Percentiles rank a stretch among this genome's conserved stretches.
phyloP scores from a whole-genome alignment of 1,140 invertebrate species.

The Pseudoatta argentina region DNA sequence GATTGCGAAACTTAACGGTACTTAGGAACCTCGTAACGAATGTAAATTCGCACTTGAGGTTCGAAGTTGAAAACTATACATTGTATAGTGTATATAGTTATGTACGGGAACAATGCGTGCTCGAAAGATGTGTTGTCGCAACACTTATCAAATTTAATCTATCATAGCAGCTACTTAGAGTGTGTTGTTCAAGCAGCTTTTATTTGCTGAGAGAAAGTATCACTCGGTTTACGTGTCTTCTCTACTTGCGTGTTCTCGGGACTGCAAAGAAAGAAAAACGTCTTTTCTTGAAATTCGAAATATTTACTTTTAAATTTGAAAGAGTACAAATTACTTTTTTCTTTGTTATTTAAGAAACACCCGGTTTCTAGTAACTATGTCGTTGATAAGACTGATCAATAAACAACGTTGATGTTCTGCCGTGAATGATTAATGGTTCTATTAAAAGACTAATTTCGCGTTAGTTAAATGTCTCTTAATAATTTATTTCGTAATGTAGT shows the following conservation, averaged over 20 bases:
- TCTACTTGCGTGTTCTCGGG: not conserved
- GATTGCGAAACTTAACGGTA: not conserved
- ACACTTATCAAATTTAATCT: conserved; percentile 45
- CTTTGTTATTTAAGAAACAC: not conserved
- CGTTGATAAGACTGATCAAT: not conserved
- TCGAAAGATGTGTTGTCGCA: conserved; percentile 11
- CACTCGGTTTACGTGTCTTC: no score
- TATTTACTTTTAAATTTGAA: not conserved
- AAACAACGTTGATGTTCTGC: not conserved
- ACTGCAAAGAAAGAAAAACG: not conserved
- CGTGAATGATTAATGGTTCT: not conserved
- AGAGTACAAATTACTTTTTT: not conserved
- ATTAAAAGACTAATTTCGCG: not conserved
- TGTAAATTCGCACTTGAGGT: conserved; percentile 39
- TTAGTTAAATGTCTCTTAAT: not conserved
- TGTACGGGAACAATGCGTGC: conserved; percentile 21
- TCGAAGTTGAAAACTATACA: conserved; percentile 23
- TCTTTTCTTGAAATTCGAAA: not conserved
- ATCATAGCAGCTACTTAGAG: conserved; percentile 17
- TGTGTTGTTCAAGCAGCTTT: not conserved
- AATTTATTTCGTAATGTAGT: conserved; percentile 6
- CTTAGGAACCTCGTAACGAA: conserved; percentile 10
- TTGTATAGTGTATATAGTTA: not conserved
- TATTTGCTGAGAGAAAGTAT: not conserved
- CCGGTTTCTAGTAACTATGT: not conserved